Percentiles rank a stretch among this genome's conserved stretches.
Conservation (phyloP, 1,140 invertebrate genomes). For the Sycophaga agraensis region DNA sequence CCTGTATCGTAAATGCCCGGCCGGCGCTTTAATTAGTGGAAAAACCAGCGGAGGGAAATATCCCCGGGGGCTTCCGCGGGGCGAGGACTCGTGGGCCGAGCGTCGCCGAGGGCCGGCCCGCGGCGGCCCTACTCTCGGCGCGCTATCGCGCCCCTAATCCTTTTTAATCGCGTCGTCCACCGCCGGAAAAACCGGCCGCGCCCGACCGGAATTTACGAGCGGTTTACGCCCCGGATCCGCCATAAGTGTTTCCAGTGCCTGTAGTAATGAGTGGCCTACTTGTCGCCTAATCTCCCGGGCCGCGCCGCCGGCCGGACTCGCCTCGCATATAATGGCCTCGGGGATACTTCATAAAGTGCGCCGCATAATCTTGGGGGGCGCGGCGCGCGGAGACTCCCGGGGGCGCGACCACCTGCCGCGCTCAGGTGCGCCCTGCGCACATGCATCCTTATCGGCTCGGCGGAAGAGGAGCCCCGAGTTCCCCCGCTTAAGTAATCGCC, state of each 20-base stretch:
- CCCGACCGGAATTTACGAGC: constrained; percentile 15
- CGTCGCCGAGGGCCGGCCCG: not conserved
- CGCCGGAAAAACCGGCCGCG: not conserved
- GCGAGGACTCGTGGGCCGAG: no score
- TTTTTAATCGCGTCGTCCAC: constrained; percentile 2
- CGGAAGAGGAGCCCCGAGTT: no score
- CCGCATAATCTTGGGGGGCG: constrained; percentile 17
- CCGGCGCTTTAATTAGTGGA: constrained; percentile 11
- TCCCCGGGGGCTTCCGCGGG: no score
- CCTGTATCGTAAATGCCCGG: not conserved
- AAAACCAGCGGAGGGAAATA: no score
- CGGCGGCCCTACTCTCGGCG: not conserved
- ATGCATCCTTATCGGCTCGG: no score
- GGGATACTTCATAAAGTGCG: constrained; percentile 15
- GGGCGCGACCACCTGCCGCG: no score
- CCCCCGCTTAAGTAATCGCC: no score
- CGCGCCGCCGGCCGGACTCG: no score
- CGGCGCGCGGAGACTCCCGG: no score
- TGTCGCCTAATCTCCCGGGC: constrained; percentile 18
- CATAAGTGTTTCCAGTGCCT: constrained; percentile 25
- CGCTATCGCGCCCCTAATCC: not conserved
- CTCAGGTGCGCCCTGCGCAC: no score
- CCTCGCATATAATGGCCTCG: constrained; percentile 6
- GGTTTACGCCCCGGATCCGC: constrained; percentile 22
- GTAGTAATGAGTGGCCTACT: constrained; percentile 27